phyloP scores from a whole-genome alignment of 2,797 vertebrate species.

The Myiothlypis coronata region DNA sequence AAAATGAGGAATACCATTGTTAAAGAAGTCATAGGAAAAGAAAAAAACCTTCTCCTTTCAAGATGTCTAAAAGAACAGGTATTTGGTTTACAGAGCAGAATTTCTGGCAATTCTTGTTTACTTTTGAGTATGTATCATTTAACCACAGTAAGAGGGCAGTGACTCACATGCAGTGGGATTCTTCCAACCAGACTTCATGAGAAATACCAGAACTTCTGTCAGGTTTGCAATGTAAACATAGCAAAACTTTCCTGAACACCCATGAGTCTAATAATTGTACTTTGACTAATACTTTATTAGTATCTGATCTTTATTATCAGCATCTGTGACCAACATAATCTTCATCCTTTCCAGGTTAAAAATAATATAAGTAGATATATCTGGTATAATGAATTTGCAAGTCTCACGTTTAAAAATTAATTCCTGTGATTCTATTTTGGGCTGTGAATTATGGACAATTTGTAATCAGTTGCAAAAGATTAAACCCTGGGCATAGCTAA shows the following conservation, averaged over 20 bases:
- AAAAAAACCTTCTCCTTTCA: background rate
- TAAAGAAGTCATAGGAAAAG: background rate
- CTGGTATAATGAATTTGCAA: background rate
- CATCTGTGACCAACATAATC: background rate
- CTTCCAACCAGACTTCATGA: background rate
- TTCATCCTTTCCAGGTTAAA: background rate
- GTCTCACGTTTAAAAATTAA: slow-evolving; percentile 3
- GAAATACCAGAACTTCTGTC: background rate
- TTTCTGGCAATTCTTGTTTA: background rate
- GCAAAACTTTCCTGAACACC: background rate
- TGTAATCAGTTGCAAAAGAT: slow-evolving; percentile 66
- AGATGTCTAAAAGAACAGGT: background rate
- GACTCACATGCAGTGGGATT: background rate
- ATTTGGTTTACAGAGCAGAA: background rate
- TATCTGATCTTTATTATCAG: background rate
- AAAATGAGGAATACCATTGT: background rate
- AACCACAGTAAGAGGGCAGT: background rate
- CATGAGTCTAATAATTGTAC: background rate
- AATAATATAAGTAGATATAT: background rate
- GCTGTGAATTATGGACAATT: slow-evolving; percentile 37
- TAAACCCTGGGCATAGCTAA: slow-evolving; percentile 55
- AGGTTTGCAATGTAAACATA: background rate
- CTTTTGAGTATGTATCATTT: background rate
- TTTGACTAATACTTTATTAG: background rate
- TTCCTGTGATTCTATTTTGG: slow-evolving; percentile 54